Conservation (phyloP, 1,140 invertebrate species). For the Scaptomyza graminum region DNA sequence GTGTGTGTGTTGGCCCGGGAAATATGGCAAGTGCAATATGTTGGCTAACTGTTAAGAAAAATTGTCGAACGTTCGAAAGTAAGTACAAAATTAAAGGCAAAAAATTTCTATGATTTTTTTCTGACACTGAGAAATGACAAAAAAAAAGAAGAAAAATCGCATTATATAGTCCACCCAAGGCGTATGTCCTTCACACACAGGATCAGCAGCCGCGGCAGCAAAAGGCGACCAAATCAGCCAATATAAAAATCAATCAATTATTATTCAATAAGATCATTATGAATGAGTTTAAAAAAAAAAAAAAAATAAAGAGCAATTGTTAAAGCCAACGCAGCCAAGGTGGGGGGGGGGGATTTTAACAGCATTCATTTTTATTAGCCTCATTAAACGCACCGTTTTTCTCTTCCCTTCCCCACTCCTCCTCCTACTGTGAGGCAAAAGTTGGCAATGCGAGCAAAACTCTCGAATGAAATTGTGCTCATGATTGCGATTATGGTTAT, state of each 20-base stretch:
- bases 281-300: conserved; percentile 1
- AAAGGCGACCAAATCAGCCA: background rate
- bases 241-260: conserved; percentile 65
- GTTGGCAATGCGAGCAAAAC: conserved; percentile 45
- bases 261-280: conserved; percentile 65
- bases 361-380: conserved; percentile 64
- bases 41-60: conserved; percentile 20
- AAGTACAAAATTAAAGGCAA: conserved; percentile 8
- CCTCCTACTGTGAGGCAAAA: conserved; percentile 47
- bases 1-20: conserved; percentile 30
- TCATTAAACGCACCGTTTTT: conserved; percentile 66
- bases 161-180: background rate
- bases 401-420: too few relatives aligned
- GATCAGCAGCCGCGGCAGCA: background rate
- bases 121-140: background rate
- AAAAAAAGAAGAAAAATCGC: background rate
- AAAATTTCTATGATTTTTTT: conserved; percentile 8
- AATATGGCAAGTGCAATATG: conserved; percentile 43
- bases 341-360: background rate
- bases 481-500: conserved; percentile 77
- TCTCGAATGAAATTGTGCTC: conserved; percentile 77
- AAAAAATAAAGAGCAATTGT: background rate
- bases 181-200: background rate
- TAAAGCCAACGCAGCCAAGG: background rate
- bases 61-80: background rate